Evolutionary conservation across 1,140 invertebrate species (phyloP), one percentile per base, ranked within the genome.

Genomic region (Periplaneta americana): DNA sequence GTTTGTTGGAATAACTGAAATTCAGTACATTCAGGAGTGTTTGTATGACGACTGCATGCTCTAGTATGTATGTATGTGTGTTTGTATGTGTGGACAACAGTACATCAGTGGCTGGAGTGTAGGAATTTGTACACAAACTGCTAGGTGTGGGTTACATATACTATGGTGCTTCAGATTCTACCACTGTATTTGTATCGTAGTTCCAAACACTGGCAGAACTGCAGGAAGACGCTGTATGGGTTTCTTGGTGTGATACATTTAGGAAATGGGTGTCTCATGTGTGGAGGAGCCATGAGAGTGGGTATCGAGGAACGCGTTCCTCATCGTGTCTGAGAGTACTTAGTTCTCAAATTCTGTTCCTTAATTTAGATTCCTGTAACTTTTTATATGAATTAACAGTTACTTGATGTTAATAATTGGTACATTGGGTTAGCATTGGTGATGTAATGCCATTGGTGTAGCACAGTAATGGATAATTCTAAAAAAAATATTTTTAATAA

Each of bases 21-120:
- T 13, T 48, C 48, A 18, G 48, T 33, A 22, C 39, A 74, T 33
- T 80, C 79, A 32, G 48, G 79, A 80, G 79, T 75, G 34, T 74
- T 80, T 80, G 39, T 80, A 66, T 35, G 39, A 34, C n/a, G n/a
- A n/a, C 79, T 18, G 32, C 37, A 79, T 80, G 79, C 22, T 22
- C 34, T 57, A 78, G 28, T 33, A 37, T 78, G 36, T 79, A 31
- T 80, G 57, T 75, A 57, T 74, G 79, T 74, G 39, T 34, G 79
- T 74, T 28, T n/a, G 57, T 66, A 36, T 78, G 35, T 37, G 31
- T 79, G 78, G 37, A n/a, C n/a, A 77, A 22, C 35, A 34, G 33
- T 77, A 35, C 75, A 77, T 35, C 17, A 18, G 22, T 32, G 33
- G 35, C 33, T 34, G 33, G 17, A 35, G 75, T 79, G 78, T 75